Evolutionary conservation across 2,113 vertebrate genomes (phyloP).

Genomic region (Procavia capensis): DNA sequence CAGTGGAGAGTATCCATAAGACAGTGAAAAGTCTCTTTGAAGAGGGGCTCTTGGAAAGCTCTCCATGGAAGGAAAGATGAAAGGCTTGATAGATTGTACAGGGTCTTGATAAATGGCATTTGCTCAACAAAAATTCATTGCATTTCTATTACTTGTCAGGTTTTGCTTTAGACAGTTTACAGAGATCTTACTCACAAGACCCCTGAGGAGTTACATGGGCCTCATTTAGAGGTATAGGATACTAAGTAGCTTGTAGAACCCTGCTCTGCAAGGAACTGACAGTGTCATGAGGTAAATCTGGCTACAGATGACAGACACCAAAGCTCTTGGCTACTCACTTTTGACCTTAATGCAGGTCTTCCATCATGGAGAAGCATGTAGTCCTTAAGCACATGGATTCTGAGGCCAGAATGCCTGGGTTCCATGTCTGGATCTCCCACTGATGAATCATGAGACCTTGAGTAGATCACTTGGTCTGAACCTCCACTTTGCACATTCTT

Average conservation of each 20-base stretch:
- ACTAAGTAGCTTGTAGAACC: not conserved
- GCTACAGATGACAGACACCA: not conserved
- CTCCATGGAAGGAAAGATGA: not conserved
- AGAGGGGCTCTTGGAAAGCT: not conserved
- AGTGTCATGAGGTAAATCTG: not conserved
- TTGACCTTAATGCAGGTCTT: not conserved
- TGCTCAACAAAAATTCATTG: not conserved
- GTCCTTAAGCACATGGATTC: not conserved
- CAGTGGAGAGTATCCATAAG: not conserved
- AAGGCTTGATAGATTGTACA: not conserved
- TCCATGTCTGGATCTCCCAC: not conserved
- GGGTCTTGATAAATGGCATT: not conserved
- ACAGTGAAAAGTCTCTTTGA: not conserved
- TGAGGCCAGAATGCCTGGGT: not conserved
- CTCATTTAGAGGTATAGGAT: not conserved
- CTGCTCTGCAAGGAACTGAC: not conserved
- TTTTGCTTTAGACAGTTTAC: not conserved
- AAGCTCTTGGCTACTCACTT: not conserved
- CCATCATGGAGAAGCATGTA: not conserved
- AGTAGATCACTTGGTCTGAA: not conserved
- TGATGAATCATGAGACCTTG: not conserved
- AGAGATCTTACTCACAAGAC: not conserved
- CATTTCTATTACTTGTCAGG: not conserved
- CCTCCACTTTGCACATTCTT: not conserved
- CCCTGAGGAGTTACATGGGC: not conserved